A percentile compares a stretch with the other conserved stretches of the same genome.
phyloP scores from a whole-genome alignment of 2,888 invertebrate species.

The Tortricodes alternella region DNA sequence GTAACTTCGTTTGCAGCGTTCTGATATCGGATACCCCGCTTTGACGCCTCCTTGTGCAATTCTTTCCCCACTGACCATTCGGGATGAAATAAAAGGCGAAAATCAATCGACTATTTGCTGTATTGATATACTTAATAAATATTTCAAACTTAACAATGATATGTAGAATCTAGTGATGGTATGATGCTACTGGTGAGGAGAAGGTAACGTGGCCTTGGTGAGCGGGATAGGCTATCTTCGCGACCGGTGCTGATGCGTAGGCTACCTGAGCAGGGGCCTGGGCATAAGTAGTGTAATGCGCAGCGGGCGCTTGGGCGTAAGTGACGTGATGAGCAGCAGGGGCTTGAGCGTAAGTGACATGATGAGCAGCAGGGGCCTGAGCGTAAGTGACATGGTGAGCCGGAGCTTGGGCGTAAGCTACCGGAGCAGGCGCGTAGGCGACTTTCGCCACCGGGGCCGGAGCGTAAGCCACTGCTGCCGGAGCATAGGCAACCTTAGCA shows the following conservation, averaged over 20 bases:
- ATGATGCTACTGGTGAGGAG: constrained; percentile 66
- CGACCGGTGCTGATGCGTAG: constrained; percentile 36
- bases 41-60: constrained; percentile 73
- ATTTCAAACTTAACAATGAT: constrained; percentile 38
- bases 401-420: constrained; percentile 37
- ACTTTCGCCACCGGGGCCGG: constrained; percentile 45
- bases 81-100: constrained; percentile 52
- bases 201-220: constrained; percentile 56
- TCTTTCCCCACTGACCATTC: constrained; percentile 55
- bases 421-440: constrained; percentile 43
- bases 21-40: constrained; percentile 80
- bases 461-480: constrained; percentile 24
- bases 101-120: constrained; percentile 46
- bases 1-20: constrained; percentile 80
- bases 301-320: neutral
- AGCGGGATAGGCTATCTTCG: constrained; percentile 42
- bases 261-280: constrained; percentile 30
- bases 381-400: constrained; percentile 42
- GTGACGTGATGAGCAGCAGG: constrained; percentile 26
- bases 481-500: constrained; percentile 10
- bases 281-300: constrained; percentile 23
- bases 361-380: constrained; percentile 36
- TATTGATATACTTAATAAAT: constrained; percentile 68
- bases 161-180: constrained; percentile 69
- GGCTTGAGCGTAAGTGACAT: constrained; percentile 30